Evolutionary conservation across 2,113 vertebrate species (phyloP).

Genomic region (Neoarius graeffei): DNA sequence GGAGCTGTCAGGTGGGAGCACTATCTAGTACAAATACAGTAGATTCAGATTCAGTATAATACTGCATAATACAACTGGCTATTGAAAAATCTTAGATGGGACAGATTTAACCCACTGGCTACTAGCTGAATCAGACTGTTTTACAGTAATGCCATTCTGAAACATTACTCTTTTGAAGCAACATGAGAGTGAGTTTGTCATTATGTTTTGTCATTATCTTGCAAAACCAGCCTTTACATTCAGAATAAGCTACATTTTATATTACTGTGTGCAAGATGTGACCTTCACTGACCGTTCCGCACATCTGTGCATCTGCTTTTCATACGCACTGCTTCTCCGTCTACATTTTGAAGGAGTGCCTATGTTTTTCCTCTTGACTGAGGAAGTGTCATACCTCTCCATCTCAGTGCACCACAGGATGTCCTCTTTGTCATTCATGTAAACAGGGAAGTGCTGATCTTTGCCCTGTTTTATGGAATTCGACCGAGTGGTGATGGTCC

Average conservation of each 20-base stretch:
- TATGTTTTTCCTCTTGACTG: background rate
- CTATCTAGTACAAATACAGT: no score
- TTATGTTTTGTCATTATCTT: background rate
- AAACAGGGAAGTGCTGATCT: slow-evolving; percentile 98
- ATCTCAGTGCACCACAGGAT: slow-evolving; percentile 99
- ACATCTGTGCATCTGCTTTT: background rate
- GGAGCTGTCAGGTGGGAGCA: background rate
- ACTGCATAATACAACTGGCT: background rate
- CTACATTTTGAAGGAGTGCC: background rate
- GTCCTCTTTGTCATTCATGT: slow-evolving; percentile 98
- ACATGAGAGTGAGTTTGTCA: background rate
- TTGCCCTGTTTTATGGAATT: slow-evolving; percentile 99
- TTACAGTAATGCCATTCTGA: background rate
- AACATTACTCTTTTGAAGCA: background rate
- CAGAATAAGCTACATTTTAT: background rate
- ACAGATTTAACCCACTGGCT: background rate
- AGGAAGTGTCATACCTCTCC: slow-evolving; percentile 81
- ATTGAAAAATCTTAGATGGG: background rate
- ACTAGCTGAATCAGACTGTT: background rate
- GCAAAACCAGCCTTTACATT: background rate
- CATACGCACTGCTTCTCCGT: background rate
- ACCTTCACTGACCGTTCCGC: background rate
- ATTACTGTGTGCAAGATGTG: background rate
- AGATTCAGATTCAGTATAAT: background rate
- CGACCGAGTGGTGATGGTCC: slow-evolving; percentile 97